phyloP scores from a whole-genome alignment of 2,113 vertebrate genomes.

The Carollia perspicillata region DNA sequence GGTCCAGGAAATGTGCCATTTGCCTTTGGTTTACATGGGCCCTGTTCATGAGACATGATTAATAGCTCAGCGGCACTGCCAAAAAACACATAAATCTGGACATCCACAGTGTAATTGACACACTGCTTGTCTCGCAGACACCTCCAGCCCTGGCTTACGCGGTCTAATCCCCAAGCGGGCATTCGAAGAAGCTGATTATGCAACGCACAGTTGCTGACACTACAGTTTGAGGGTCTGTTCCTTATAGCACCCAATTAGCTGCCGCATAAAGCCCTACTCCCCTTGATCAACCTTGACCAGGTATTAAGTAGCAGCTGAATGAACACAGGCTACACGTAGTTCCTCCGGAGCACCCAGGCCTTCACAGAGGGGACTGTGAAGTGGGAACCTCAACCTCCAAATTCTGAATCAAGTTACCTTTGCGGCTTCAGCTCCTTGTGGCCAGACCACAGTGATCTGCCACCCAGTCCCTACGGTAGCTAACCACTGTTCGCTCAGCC shows the following conservation, averaged over 20 bases:
- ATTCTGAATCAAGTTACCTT: not conserved
- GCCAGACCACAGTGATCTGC: not conserved
- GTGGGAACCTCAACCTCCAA: not conserved
- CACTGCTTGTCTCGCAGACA: slow-evolving; percentile 73
- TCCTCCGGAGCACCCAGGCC: not conserved
- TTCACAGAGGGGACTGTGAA: not conserved
- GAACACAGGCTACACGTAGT: slow-evolving; percentile 55
- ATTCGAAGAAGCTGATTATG: slow-evolving; percentile 76
- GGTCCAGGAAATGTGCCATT: slow-evolving; percentile 66
- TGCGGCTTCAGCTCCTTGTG: accelerated
- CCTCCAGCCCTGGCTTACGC: slow-evolving; percentile 59
- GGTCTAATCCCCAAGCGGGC: slow-evolving; percentile 71
- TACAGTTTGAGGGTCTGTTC: slow-evolving; percentile 73
- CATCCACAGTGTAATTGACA: slow-evolving; percentile 76
- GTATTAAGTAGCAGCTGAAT: slow-evolving; percentile 74
- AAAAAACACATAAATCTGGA: slow-evolving; percentile 83
- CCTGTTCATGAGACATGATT: slow-evolving; percentile 79
- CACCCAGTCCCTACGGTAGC: accelerated
- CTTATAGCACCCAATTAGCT: slow-evolving; percentile 82
- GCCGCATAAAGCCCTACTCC: slow-evolving; percentile 70
- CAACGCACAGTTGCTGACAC: slow-evolving; percentile 78
- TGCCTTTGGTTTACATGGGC: slow-evolving; percentile 77
- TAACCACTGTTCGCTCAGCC: accelerated
- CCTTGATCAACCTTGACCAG: slow-evolving; percentile 78
- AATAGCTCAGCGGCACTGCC: slow-evolving; percentile 77